A percentile compares a stretch with the other conserved stretches of the same genome.
Evolutionary conservation across 2,888 invertebrate species (phyloP).

Genomic region (Pseudeuparius sepicola): DNA sequence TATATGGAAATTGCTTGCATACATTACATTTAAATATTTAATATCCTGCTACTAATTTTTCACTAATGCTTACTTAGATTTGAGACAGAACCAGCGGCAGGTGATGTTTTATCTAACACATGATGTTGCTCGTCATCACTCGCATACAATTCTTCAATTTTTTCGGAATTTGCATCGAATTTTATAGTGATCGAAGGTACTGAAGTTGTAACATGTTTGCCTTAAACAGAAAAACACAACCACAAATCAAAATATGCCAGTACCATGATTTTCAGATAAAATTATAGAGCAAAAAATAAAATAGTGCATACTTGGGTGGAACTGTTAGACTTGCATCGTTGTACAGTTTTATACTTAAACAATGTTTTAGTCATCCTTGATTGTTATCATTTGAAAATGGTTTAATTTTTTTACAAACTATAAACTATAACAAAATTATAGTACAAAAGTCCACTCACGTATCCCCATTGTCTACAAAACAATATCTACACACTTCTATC

Average conservation of each 20-base stretch:
- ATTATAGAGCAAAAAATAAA: too few species aligned
- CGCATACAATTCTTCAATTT: constrained; percentile 57
- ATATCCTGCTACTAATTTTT: too few species aligned
- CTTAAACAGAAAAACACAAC: constrained; percentile 24
- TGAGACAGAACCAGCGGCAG: constrained; percentile 15
- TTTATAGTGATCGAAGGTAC: constrained; percentile 51
- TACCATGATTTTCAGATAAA: not conserved
- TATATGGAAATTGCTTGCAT: not conserved
- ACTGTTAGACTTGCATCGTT: too few species aligned
- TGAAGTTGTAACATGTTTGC: constrained; percentile 39
- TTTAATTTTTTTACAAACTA: too few species aligned
- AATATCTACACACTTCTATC: too few species aligned
- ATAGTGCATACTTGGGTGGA: too few species aligned
- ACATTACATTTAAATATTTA: not conserved
- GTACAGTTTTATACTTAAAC: too few species aligned
- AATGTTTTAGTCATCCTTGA: too few species aligned
- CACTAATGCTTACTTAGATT: constrained; percentile 22
- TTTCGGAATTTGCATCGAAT: constrained; percentile 69
- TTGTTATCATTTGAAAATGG: too few species aligned
- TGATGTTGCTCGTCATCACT: constrained; percentile 45
- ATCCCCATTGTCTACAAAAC: too few species aligned
- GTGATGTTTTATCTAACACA: constrained; percentile 17
- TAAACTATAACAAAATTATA: too few species aligned
- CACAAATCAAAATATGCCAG: constrained; percentile 4
- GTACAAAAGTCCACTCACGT: too few species aligned